phyloP scores from a whole-genome alignment of 2,113 vertebrate genomes.

The Epinephelus cyanopodus region DNA sequence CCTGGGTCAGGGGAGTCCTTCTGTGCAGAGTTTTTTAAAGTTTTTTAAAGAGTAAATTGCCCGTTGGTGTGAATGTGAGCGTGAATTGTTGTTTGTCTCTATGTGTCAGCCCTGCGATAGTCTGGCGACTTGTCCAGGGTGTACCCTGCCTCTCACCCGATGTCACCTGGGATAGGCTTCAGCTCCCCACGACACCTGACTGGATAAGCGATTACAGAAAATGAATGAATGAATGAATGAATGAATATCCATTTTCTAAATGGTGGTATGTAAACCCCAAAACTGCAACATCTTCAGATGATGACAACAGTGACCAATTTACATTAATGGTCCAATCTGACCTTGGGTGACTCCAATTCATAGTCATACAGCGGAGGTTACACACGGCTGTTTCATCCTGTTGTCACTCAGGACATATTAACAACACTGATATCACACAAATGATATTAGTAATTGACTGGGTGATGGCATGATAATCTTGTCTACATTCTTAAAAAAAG shows the following conservation, averaged over 20 bases:
- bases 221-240: no score
- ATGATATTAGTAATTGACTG: not conserved
- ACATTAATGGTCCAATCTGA: conserved; percentile 46
- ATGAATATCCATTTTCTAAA: conserved; percentile 55
- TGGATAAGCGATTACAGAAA: no score
- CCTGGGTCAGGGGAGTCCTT: no score
- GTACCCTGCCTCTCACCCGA: no score
- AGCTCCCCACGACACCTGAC: no score
- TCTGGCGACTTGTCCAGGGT: no score
- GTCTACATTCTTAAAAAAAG: not conserved
- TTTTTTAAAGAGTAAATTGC: no score
- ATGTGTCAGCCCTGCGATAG: no score
- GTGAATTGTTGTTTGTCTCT: no score
- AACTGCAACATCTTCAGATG: not conserved
- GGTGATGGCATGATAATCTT: not conserved
- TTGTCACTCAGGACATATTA: conserved; percentile 18
- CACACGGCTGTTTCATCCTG: not conserved
- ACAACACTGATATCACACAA: conserved; percentile 1
- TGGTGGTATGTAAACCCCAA: conserved; percentile 43
- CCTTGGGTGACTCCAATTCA: conserved; percentile 12
- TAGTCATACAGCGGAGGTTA: not conserved
- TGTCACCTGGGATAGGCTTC: no score
- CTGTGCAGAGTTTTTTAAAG: no score
- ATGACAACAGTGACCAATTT: conserved; percentile 16
- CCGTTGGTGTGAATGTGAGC: no score